Evolutionary conservation across 2,888 invertebrate species (phyloP), one percentile per base, ranked within the genome.

Genomic region (Cybosia mesomella): DNA sequence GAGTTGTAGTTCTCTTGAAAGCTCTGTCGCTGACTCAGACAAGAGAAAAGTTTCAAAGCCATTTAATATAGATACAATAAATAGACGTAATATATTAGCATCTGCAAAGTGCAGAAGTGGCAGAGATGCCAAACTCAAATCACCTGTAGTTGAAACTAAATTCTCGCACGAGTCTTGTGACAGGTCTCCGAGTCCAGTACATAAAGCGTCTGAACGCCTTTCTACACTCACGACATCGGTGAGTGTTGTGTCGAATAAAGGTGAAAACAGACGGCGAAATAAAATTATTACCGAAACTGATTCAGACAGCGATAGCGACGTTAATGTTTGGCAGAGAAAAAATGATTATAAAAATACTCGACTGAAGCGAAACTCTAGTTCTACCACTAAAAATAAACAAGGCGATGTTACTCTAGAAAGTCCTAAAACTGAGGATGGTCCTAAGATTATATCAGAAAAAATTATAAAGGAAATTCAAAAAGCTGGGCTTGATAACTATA

Each of bases 101-200:
- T 98, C 98, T 61, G 98, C 98, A 0, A 97, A 97, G 90, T 97
- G 97, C 87, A 96, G 98, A 83, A 98, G 97, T 87, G 98, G 98
- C 10, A 96, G 96, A 80, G 97, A 97, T 88, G 94, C 96, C 67
- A 97, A 97, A 82, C 95, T 96, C 21, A 96, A 97, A 62, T 97
- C 97, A 58, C 96, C 97, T 59, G 95, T 97, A 76, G 96, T 97
- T 83, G 97, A 97, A 91, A 95, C 97, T 74, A 97, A 97, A 86
- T 96, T 97, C 89, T 95, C 96, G 71, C 96, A 97, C 84, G 96
- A 96, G 90, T 89, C 93, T 79, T 85, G 87, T 80, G 91, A 92
- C 88, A 94, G 90, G 79, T 94, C 95, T 79, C 95, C 93, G 72
- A 95, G 95, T 89, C 93, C 94, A 86, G 89, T 87, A 77, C 87